Conservation (phyloP, 2,888 invertebrate genomes). For the Augochlorella aurata region DNA sequence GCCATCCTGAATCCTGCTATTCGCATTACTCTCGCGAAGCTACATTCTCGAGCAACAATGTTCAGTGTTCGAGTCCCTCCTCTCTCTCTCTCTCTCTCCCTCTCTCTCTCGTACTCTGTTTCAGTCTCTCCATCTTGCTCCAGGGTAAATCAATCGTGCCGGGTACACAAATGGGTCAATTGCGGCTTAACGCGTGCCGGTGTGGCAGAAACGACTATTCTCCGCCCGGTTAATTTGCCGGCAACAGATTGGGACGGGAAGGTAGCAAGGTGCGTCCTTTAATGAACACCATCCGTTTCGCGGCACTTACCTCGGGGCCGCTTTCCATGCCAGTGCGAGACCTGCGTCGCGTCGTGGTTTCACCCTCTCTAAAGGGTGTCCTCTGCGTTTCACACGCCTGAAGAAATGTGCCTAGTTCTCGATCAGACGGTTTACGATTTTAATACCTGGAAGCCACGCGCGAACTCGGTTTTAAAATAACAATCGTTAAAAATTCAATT, state of each 20-base stretch:
- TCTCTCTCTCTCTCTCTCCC: no score
- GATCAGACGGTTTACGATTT: no score
- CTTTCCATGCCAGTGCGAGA: neutral
- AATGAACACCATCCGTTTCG: constrained; percentile 51
- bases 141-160: constrained; percentile 16
- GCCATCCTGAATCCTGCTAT: neutral
- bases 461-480: no score
- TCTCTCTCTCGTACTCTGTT: no score
- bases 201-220: neutral
- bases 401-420: neutral
- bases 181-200: neutral
- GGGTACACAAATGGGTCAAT: neutral
- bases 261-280: constrained; percentile 22
- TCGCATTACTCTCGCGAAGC: neutral
- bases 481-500: no score
- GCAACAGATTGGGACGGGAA: neutral
- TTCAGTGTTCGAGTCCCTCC: no score
- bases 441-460: no score
- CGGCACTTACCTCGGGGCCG: constrained; percentile 29
- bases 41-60: no score
- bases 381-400: no score
- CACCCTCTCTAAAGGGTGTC: neutral
- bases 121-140: no score
- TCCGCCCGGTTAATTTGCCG: constrained; percentile 5
- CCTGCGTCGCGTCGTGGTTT: neutral